A percentile compares a stretch with the other conserved stretches of the same genome.
These are phyloP conservation scores for Callitettix versicolor DNA, from an alignment of 1,140 invertebrate species.

Conservation along the genomic window DNA sequence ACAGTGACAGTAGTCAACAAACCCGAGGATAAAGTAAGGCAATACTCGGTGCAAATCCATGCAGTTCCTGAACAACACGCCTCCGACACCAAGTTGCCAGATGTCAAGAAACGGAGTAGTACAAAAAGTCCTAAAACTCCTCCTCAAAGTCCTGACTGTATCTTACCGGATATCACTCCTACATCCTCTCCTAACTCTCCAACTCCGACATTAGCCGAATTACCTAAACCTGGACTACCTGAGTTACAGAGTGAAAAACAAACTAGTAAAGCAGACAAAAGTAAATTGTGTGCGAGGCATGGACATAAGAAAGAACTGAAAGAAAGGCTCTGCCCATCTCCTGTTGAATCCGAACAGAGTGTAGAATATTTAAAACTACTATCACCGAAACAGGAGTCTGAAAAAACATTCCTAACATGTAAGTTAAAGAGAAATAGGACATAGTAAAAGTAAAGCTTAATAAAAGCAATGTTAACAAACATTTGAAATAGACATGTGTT, in stretches of 20 bases:
- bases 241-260: background rate
- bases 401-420: background rate
- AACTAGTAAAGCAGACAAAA: background rate
- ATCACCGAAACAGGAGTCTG: conserved; percentile 4
- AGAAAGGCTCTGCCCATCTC: no score
- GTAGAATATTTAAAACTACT: background rate
- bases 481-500: conserved; percentile 1
- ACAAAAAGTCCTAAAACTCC: background rate
- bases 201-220: background rate
- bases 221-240: conserved; percentile 1
- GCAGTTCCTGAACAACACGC: conserved; percentile 20
- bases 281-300: no score
- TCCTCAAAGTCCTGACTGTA: background rate
- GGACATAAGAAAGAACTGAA: no score
- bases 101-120: background rate
- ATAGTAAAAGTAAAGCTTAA: no score
- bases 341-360: no score
- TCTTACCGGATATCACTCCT: conserved; percentile 8
- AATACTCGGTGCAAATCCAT: conserved; percentile 26
- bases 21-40: conserved; percentile 19
- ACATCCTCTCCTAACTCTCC: background rate
- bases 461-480: no score
- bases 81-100: background rate
- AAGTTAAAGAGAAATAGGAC: no score
- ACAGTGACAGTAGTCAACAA: conserved; percentile 16